A percentile compares a stretch with the other conserved stretches of the same genome.
Evolutionary conservation across 1,140 invertebrate species (phyloP).

Genomic region (Mercenaria mercenaria): DNA sequence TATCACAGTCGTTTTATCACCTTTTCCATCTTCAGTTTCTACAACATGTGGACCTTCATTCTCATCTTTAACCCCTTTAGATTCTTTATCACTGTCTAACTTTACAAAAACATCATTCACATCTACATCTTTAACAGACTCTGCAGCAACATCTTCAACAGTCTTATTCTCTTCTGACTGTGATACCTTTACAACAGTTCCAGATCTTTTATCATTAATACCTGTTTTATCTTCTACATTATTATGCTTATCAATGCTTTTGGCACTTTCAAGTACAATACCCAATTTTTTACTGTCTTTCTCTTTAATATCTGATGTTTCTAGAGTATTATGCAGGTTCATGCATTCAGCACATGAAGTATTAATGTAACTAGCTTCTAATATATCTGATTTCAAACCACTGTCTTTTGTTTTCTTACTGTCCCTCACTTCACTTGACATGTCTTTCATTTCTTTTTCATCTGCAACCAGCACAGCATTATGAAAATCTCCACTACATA

Average conservation of each 20-base stretch:
- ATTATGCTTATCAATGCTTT: neutral
- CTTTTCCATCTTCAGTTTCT: slow-evolving; percentile 24
- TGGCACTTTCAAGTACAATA: neutral
- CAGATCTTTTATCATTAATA: neutral
- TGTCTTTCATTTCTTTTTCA: slow-evolving; percentile 2
- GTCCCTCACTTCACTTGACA: neutral
- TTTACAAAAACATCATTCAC: neutral
- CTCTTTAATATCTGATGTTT: neutral
- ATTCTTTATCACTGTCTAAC: neutral
- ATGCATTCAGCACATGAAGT: neutral
- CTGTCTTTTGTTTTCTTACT: neutral
- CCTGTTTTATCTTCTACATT: neutral
- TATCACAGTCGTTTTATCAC: neutral
- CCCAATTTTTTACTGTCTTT: neutral
- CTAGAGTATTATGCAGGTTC: neutral
- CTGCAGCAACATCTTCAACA: neutral
- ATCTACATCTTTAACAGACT: neutral
- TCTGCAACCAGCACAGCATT: slow-evolving; percentile 89
- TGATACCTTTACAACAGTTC: neutral
- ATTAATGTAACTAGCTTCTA: neutral
- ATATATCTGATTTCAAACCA: neutral
- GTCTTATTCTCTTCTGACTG: neutral
- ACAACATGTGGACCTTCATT: neutral
- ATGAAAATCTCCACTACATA: slow-evolving; percentile 90
- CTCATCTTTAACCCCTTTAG: neutral